Conservation (phyloP, 2,888 invertebrate genomes). For the Oasisia sp. region DNA sequence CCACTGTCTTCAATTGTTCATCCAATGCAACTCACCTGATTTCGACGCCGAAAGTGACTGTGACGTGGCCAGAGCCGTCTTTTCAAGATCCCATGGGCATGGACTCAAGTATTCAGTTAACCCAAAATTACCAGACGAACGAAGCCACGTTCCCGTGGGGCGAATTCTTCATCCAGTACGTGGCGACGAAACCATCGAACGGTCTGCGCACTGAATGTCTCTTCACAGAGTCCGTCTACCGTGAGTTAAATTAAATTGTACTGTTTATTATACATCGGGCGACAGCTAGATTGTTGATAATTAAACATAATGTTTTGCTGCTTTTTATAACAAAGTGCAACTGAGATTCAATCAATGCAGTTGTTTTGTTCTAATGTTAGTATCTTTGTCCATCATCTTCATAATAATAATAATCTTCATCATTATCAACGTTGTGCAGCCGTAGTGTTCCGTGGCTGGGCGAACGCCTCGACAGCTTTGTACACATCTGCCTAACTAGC, state of each 20-base stretch:
- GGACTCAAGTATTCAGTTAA: slow-evolving; percentile 32
- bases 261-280: neutral
- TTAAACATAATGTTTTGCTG: too few relatives aligned
- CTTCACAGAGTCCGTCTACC: slow-evolving; percentile 39
- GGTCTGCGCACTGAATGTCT: slow-evolving; percentile 39
- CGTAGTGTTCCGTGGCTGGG: too few relatives aligned
- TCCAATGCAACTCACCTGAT: neutral
- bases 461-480: too few relatives aligned
- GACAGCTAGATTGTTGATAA: too few relatives aligned
- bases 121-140: slow-evolving; percentile 40
- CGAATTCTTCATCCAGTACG: slow-evolving; percentile 43
- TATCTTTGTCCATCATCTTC: too few relatives aligned
- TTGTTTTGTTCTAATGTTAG: too few relatives aligned
- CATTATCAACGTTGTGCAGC: too few relatives aligned
- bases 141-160: slow-evolving; percentile 44
- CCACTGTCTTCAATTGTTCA: neutral
- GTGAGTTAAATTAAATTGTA: slow-evolving; percentile 38
- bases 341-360: too few relatives aligned
- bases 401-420: too few relatives aligned
- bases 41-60: neutral
- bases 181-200: slow-evolving; percentile 41
- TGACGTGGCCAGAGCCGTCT: neutral
- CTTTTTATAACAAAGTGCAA: too few relatives aligned
- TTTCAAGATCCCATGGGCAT: slow-evolving; percentile 28
- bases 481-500: too few relatives aligned